Conservation (phyloP, 2,113 vertebrate genomes). For the Equus quagga region DNA sequence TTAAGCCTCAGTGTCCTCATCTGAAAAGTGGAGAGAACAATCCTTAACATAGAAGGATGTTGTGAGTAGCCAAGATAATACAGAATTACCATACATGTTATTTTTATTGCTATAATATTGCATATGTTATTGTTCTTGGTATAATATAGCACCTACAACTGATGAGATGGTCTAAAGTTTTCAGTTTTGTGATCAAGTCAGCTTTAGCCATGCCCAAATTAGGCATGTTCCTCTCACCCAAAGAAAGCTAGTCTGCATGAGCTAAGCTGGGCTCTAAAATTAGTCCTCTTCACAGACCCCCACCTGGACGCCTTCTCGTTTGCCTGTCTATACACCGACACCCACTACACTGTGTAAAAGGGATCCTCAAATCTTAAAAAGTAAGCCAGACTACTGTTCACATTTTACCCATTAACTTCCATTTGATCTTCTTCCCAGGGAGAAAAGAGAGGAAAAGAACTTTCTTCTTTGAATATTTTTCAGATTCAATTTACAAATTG, state of each 20-base stretch:
- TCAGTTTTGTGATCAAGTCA: background rate
- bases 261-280: background rate
- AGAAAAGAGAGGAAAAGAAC: background rate
- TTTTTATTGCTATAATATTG: background rate
- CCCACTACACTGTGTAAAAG: background rate
- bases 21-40: slow-evolving; percentile 11
- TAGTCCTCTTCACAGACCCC: background rate
- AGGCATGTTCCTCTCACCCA: background rate
- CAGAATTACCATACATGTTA: background rate
- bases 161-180: background rate
- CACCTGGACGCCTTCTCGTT: background rate
- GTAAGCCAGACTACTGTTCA: background rate
- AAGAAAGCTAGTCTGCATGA: background rate
- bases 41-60: background rate
- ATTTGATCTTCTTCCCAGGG: background rate
- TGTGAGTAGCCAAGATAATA: background rate
- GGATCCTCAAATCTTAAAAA: background rate
- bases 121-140: background rate
- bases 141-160: background rate
- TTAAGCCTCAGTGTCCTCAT: background rate
- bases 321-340: background rate
- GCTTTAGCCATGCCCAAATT: background rate
- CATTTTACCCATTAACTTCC: background rate
- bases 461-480: slow-evolving; percentile 2
- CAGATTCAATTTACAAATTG: slow-evolving; percentile 13